phyloP scores from a whole-genome alignment of 2,113 vertebrate species.

The Tachycineta bicolor region DNA sequence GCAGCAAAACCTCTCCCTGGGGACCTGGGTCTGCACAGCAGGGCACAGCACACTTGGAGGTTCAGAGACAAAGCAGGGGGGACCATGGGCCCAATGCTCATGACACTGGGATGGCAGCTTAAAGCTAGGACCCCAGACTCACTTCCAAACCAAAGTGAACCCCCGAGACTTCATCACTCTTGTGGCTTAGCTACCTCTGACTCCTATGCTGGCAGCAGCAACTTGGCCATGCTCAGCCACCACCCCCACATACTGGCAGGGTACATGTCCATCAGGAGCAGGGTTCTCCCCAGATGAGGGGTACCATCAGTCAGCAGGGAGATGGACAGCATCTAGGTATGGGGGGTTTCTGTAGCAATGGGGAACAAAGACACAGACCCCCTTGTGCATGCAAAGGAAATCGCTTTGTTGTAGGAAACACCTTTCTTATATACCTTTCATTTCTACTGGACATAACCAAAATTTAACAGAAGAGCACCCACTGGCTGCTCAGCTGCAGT shows the following conservation, averaged over 20 bases:
- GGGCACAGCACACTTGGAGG: background rate
- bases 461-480: too few relatives aligned
- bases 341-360: background rate
- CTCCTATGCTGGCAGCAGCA: background rate
- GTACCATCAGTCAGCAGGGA: background rate
- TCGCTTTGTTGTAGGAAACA: background rate
- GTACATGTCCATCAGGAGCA: background rate
- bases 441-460: background rate
- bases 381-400: background rate
- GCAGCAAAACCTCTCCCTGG: background rate
- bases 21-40: background rate
- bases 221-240: background rate
- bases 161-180: background rate
- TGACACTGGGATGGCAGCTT: background rate
- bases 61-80: background rate
- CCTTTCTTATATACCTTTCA: background rate
- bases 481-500: background rate
- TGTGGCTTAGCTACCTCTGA: background rate
- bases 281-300: background rate
- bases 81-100: background rate
- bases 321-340: background rate
- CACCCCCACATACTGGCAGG: accelerated
- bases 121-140: background rate
- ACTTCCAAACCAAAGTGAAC: background rate
- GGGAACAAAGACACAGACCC: background rate